Evolutionary conservation across 2,888 invertebrate genomes (phyloP), one percentile per base, ranked within the genome.

Genomic region (Apodemia hepburni): DNA sequence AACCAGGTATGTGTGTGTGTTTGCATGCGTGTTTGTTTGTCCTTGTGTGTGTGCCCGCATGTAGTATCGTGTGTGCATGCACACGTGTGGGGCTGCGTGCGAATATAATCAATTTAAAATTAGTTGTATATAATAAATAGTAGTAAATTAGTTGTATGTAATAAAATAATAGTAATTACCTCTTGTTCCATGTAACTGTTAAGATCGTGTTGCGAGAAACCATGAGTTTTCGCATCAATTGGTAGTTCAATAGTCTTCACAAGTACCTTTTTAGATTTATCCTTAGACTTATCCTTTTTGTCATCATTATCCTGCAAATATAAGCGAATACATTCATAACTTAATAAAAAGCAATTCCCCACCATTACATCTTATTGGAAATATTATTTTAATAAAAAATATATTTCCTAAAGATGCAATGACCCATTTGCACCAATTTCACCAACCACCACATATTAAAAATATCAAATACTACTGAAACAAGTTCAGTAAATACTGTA

Each of bases 241-340:
- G 97, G 96, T 67, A 99, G 90, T 71, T 98, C 98, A 65, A 97
- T 92, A 33, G 95, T 94, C 85, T 97, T 97, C 27, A 96, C 93
- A 6, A 94, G 84, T 66, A 95, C 93, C 83, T 98, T 98, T 83
- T 96, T 96, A 58, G 80, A 67, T 66, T 90, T 90, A 22, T 90
- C 89, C 79, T 95, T 95, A 27, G 90, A 85, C 72, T 93, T 93
- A 68, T 95, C 94, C 85, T 96, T 95, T 84, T 95, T 93, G 71
- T 92, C 92, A 70, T 93, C 93, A 75, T 75, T 74, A 47, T 92
- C 93, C 87, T 92, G 87, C 65, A 92, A 93, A 87, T 87, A 71
- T 51, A 61, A 33, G 58, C 58, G 15, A 58, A 61, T 76, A 73
- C 65, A 79, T 84, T 87, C 81, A 86, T 72, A 79, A 73, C 80